Percentiles rank a stretch among this genome's conserved stretches.
Evolutionary conservation across 2,113 vertebrate genomes (phyloP).

Genomic region (Pelvicachromis taeniatus): DNA sequence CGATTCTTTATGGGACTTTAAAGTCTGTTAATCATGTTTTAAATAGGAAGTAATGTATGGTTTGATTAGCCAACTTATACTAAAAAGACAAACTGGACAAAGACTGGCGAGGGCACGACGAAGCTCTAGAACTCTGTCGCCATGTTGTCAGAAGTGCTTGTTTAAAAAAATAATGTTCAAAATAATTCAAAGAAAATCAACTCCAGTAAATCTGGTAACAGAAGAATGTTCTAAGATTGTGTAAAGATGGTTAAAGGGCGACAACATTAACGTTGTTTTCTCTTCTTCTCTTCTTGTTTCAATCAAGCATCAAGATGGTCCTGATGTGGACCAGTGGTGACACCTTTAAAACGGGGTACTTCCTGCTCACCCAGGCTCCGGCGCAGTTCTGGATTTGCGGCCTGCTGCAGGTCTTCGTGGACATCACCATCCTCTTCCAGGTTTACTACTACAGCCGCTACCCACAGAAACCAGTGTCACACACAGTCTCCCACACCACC

Average conservation of each 20-base stretch:
- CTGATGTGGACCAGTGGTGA: slow-evolving; percentile 97
- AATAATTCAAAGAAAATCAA: neutral
- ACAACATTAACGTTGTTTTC: neutral
- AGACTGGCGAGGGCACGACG: neutral
- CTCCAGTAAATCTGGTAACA: neutral
- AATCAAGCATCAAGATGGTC: slow-evolving; percentile 92
- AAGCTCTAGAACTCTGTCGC: neutral
- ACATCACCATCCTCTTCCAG: slow-evolving; percentile 89
- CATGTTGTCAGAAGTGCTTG: neutral
- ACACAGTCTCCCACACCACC: slow-evolving; percentile 77
- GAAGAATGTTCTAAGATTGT: neutral
- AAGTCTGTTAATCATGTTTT: neutral
- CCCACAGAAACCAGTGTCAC: slow-evolving; percentile 84
- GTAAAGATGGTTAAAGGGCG: neutral
- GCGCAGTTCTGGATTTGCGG: slow-evolving; percentile 95
- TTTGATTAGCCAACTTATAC: neutral
- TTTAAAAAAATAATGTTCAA: neutral
- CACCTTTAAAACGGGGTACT: slow-evolving; percentile 96
- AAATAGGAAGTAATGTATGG: neutral
- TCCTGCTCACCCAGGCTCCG: slow-evolving; percentile 89
- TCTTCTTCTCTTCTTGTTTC: neutral
- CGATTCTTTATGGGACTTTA: neutral
- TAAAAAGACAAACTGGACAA: neutral
- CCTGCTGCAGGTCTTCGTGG: slow-evolving; percentile 90
- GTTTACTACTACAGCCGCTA: slow-evolving; percentile 86